Conservation (phyloP, 1,140 invertebrate species). For the Lethrus apterus region DNA sequence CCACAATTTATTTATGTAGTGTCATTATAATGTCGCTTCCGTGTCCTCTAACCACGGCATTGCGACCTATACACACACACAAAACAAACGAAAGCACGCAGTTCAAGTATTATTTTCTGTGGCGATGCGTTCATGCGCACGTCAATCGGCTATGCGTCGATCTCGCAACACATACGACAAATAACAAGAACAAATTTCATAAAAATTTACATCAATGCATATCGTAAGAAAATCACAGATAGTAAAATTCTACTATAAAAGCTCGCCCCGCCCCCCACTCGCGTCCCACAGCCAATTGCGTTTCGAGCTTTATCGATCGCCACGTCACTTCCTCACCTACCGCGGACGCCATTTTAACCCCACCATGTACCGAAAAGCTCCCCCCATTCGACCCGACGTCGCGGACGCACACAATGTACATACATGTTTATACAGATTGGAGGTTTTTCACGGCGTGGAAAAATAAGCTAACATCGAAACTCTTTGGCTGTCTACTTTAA, state of each 20-base stretch:
- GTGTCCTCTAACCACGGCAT: too few relatives aligned
- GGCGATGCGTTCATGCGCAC: too few relatives aligned
- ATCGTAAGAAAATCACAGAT: conserved; percentile 31
- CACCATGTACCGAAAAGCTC: conserved; percentile 23
- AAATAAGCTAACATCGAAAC: too few relatives aligned
- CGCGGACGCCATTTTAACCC: conserved; percentile 37
- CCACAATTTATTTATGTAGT: too few relatives aligned
- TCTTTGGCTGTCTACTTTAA: too few relatives aligned
- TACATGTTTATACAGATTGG: conserved; percentile 30
- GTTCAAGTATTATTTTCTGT: too few relatives aligned
- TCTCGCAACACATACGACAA: conserved; percentile 18
- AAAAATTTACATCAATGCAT: conserved; percentile 25
- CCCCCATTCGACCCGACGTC: conserved; percentile 12
- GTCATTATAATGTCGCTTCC: too few relatives aligned
- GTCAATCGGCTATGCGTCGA: too few relatives aligned
- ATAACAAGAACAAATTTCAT: conserved; percentile 23
- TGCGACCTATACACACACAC: too few relatives aligned
- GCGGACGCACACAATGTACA: conserved; percentile 23
- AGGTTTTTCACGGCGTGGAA: conserved; percentile 21
- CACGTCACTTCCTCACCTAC: conserved; percentile 37
- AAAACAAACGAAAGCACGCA: too few relatives aligned
- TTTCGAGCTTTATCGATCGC: conserved; percentile 35
- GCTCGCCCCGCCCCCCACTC: conserved; percentile 25
- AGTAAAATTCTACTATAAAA: conserved; percentile 29
- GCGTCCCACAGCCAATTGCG: conserved; percentile 30